These are phyloP conservation scores for Ctenomys sociabilis DNA, from an alignment of 2,113 vertebrate genomes.

Conservation along the genomic window DNA sequence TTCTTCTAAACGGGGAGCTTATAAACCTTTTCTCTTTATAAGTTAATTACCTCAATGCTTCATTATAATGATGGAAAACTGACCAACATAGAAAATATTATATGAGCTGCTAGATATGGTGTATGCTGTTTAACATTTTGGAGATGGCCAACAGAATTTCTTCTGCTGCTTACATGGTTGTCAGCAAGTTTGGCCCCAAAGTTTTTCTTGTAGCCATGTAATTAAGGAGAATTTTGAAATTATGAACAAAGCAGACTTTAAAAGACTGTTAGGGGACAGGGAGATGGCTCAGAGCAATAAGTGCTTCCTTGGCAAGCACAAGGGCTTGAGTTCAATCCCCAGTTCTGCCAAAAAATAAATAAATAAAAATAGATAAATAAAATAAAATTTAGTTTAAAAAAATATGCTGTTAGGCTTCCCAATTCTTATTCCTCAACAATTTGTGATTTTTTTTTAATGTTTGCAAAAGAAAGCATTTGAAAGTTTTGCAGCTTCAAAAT, in stretches of 20 bases:
- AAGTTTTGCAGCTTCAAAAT: slow-evolving; percentile 24
- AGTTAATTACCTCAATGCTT: background rate
- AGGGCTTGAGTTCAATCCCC: too few species aligned
- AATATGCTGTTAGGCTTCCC: background rate
- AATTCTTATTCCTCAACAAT: background rate
- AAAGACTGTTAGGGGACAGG: background rate
- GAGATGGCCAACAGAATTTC: background rate
- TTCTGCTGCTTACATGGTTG: background rate
- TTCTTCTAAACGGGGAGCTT: background rate
- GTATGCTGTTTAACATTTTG: background rate
- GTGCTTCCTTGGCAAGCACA: too few species aligned
- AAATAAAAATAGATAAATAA: too few species aligned
- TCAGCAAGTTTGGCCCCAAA: background rate
- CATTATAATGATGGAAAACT: background rate
- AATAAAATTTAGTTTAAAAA: too few species aligned
- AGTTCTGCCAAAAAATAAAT: too few species aligned
- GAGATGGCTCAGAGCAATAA: too few species aligned
- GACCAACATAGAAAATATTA: background rate
- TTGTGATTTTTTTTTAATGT: slow-evolving; percentile 45
- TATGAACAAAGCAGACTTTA: slow-evolving; percentile 1
- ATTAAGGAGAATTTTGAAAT: slow-evolving; percentile 24
- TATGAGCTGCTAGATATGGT: background rate
- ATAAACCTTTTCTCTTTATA: background rate
- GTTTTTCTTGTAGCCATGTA: background rate
- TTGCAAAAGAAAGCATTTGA: slow-evolving; percentile 27